Evolutionary conservation across 2,888 invertebrate species (phyloP).

Genomic region (Polymixis lichenea): DNA sequence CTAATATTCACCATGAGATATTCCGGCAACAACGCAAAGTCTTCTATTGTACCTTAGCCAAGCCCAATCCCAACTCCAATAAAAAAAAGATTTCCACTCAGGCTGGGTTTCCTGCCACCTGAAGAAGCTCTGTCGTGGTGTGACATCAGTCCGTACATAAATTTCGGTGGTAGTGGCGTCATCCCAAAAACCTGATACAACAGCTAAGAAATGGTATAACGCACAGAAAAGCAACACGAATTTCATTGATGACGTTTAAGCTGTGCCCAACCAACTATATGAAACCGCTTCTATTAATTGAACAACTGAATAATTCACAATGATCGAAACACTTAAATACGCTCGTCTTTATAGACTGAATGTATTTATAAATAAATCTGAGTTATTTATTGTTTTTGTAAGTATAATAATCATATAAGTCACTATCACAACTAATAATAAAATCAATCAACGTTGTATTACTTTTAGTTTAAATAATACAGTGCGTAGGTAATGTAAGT

Average conservation of each 20-base stretch:
- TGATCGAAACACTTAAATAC: background rate
- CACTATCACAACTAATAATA: background rate
- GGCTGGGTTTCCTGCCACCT: conserved; percentile 64
- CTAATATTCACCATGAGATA: conserved; percentile 64
- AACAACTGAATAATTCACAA: background rate
- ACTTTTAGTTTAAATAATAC: background rate
- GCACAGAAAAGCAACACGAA: background rate
- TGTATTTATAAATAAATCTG: conserved; percentile 36
- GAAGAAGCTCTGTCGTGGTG: conserved; percentile 57
- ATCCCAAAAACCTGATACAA: conserved; percentile 46
- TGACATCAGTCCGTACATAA: accelerated
- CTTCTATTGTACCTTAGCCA: conserved; percentile 54
- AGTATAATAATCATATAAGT: background rate
- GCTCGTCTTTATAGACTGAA: conserved; percentile 11
- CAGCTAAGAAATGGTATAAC: background rate
- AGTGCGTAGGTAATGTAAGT: background rate
- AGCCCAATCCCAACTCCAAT: conserved; percentile 30
- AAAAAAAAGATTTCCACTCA: conserved; percentile 8
- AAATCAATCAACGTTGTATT: background rate
- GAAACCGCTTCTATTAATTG: background rate
- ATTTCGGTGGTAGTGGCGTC: conserved; percentile 1
- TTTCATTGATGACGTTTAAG: conserved; percentile 26
- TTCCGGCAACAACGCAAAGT: conserved; percentile 61
- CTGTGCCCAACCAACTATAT: background rate
- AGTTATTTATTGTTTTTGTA: conserved; percentile 21